phyloP scores from a whole-genome alignment of 1,140 invertebrate species.

The Riptortus pedestris region DNA sequence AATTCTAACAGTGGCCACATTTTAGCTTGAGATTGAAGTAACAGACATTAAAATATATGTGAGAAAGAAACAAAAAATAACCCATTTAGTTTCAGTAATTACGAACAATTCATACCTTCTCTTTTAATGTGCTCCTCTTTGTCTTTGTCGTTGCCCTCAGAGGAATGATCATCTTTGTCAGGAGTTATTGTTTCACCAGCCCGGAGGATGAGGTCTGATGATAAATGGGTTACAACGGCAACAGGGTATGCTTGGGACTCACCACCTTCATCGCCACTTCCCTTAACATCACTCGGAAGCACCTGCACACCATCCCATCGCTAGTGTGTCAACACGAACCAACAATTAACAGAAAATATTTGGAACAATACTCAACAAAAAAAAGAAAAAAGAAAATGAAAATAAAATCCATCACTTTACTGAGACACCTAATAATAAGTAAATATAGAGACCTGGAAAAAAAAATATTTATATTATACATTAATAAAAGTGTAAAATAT shows the following conservation, averaged over 20 bases:
- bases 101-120: neutral
- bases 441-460: too few relatives aligned
- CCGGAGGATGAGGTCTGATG: slow-evolving; percentile 34
- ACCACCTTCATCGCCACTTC: slow-evolving; percentile 29
- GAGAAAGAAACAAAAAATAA: too few relatives aligned
- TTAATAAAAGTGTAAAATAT: too few relatives aligned
- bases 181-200: slow-evolving; percentile 28
- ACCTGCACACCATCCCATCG: slow-evolving; percentile 30
- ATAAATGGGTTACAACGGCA: slow-evolving; percentile 40
- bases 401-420: neutral
- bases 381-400: neutral
- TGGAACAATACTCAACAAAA: neutral
- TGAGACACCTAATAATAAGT: too few relatives aligned
- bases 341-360: neutral
- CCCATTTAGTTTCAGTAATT: too few relatives aligned
- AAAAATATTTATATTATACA: too few relatives aligned
- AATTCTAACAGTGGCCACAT: too few relatives aligned
- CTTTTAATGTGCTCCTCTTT: slow-evolving; percentile 19
- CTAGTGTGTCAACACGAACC: slow-evolving; percentile 1
- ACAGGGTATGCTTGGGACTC: slow-evolving; percentile 43
- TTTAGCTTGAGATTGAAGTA: too few relatives aligned
- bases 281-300: slow-evolving; percentile 33
- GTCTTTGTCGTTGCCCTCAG: slow-evolving; percentile 33
- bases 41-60: too few relatives aligned
- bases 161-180: slow-evolving; percentile 30